Evolutionary conservation across 2,888 invertebrate genomes (phyloP).

Genomic region (Odontomyia ornata): DNA sequence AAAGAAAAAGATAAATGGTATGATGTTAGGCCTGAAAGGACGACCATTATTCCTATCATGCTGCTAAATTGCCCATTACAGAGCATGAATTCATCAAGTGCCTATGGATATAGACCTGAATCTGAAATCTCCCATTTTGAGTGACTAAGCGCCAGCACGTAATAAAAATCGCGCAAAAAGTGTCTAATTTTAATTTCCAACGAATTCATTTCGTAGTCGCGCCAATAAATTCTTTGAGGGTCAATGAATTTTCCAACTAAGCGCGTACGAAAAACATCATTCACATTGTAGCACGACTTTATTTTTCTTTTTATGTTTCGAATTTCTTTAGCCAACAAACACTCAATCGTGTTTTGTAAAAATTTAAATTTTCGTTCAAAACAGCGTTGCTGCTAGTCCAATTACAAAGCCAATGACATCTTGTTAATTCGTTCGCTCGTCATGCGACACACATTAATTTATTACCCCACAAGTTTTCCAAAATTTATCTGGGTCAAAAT

Average conservation of each 20-base stretch:
- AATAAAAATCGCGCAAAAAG: too few relatives aligned
- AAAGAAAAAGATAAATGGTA: too few relatives aligned
- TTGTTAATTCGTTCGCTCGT: background rate
- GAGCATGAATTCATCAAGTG: too few relatives aligned
- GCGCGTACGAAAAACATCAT: background rate
- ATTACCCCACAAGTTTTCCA: background rate
- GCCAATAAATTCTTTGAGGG: background rate
- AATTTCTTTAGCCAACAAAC: too few relatives aligned
- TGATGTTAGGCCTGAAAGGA: background rate
- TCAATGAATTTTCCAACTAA: background rate
- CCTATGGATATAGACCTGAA: too few relatives aligned
- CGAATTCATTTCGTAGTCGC: background rate
- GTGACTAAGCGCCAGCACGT: too few relatives aligned
- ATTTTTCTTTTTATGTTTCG: too few relatives aligned
- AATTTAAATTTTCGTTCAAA: background rate
- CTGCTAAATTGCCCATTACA: too few relatives aligned
- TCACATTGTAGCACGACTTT: too few relatives aligned
- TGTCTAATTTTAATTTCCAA: background rate
- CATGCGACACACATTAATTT: background rate
- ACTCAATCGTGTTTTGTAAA: too few relatives aligned
- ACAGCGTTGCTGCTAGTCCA: background rate
- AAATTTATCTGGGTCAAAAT: background rate
- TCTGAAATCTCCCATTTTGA: too few relatives aligned
- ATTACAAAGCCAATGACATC: constrained; percentile 9
- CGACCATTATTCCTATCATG: background rate